These are phyloP conservation scores for Puntigrus tetrazona DNA, from an alignment of 2,113 vertebrate species.

Conservation along the genomic window DNA sequence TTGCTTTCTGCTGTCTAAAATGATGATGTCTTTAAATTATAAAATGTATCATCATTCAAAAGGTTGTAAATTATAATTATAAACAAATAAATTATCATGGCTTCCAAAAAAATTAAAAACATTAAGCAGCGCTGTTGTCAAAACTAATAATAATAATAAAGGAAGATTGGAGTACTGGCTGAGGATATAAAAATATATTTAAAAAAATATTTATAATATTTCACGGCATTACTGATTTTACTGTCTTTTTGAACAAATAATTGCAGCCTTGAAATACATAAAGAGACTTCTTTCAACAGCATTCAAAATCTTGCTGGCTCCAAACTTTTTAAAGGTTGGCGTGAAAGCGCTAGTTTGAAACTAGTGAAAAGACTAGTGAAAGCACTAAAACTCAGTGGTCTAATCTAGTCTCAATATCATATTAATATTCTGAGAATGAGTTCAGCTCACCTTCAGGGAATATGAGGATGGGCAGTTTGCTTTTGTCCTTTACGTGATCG, in stretches of 20 bases:
- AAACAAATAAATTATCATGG: background rate
- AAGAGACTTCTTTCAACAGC: background rate
- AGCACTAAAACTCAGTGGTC: too few species aligned
- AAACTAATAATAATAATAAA: background rate
- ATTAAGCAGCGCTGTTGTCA: background rate
- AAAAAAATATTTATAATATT: background rate
- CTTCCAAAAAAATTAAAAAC: background rate
- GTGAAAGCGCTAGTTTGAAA: too few species aligned
- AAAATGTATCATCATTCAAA: background rate
- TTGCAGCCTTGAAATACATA: background rate
- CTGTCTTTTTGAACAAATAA: background rate
- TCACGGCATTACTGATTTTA: background rate
- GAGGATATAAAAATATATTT: background rate
- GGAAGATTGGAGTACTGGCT: background rate
- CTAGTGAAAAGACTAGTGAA: too few species aligned
- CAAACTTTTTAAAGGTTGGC: background rate
- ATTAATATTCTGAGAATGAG: background rate
- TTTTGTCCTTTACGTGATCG: conserved; percentile 84
- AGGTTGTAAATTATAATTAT: background rate
- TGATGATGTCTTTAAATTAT: background rate
- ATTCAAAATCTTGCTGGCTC: background rate
- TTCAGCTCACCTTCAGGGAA: conserved; percentile 84
- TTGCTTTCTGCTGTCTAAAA: background rate
- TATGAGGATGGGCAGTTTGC: conserved; percentile 88
- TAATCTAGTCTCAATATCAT: background rate